Base-by-base conservation (phyloP, 2,113 vertebrate genomes). In the Aegithalos caudatus region DNA sequence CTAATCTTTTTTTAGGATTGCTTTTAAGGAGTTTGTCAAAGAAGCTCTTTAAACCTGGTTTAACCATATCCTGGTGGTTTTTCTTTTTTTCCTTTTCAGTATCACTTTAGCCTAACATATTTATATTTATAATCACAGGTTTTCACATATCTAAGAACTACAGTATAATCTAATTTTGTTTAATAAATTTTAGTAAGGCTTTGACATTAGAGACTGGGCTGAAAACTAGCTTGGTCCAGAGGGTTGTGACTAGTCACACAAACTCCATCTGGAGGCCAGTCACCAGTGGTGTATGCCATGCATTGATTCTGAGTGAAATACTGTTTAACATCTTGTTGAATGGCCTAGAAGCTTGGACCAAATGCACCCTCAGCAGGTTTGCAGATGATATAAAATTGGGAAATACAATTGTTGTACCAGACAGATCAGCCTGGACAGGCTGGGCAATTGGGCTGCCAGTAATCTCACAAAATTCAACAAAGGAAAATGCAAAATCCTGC, bases 201-300 rank as follows among this genome's bases (percentile, higher is more conserved):
- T 64, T 65, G 67, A 72, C 44, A 23, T 50, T 65, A 44, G 27
- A 57, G 37, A 57, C 18, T 33, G 22, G 22, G 16, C 33, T 50
- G 44, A 81, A 73, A 88, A 65, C 8, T 24, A 28, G 12, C 19
- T 58, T 65, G 21, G 27, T 37, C 18, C 50, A 44, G 35, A 72
- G 22, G 33, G 12, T 4, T 33, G 17, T 33, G 57, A 7, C 17
- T 50, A 35, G 22, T 33, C 0, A 0, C 18, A 56, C 14, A 44
- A 61, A 88, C 11, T 57, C 58, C 8, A 11, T 44, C 31, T 57
- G 31, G 50, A 57, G 50, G 22, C 14, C 35, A 50, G 35, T 37
- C 42, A 57, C 27, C 50, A 50, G 31, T 19, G 42, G 31, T 50
- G 31, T 42, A 33, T 17, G 35, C 58, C 6, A 12, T 27, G 35